Evolutionary conservation across 2,888 invertebrate species (phyloP).

Genomic region (Thereva nobilitata): DNA sequence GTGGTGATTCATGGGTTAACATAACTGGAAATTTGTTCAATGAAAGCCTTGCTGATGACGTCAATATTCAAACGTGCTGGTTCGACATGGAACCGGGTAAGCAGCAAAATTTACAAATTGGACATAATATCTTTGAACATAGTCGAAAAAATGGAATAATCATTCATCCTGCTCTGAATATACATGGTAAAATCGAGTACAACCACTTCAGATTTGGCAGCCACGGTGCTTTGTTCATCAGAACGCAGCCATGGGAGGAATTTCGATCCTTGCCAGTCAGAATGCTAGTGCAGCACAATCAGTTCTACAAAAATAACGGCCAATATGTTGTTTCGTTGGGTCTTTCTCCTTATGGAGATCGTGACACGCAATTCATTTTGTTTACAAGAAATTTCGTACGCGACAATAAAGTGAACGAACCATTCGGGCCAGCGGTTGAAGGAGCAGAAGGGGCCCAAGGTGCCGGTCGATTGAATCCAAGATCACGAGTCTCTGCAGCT

Average conservation of each 20-base stretch:
- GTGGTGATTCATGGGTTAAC: conserved; percentile 82
- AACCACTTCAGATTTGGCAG: conserved; percentile 84
- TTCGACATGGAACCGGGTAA: conserved; percentile 55
- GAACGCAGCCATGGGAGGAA: conserved; percentile 79
- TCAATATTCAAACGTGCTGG: conserved; percentile 87
- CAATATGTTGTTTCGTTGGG: conserved; percentile 86
- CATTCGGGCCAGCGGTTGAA: conserved; percentile 68
- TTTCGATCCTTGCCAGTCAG: conserved; percentile 74
- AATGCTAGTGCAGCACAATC: conserved; percentile 80
- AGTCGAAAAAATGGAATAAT: conserved; percentile 76
- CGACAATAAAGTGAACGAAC: conserved; percentile 83
- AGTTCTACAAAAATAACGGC: conserved; percentile 86
- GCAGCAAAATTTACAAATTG: conserved; percentile 72
- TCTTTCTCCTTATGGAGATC: conserved; percentile 83
- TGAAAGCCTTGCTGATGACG: conserved; percentile 74
- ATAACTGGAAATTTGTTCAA: conserved; percentile 91
- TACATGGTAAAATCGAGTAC: conserved; percentile 78
- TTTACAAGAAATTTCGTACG: conserved; percentile 88
- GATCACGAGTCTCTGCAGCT: conserved; percentile 91
- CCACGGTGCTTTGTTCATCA: conserved; percentile 82
- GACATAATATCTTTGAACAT: conserved; percentile 81
- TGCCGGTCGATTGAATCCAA: conserved; percentile 77
- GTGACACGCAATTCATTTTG: conserved; percentile 75
- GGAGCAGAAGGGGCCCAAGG: conserved; percentile 54
- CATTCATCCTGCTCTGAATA: conserved; percentile 80